Percentiles rank a stretch among this genome's conserved stretches.
Evolutionary conservation across 2,113 vertebrate genomes (phyloP).

Genomic region (Istiophorus platypterus): DNA sequence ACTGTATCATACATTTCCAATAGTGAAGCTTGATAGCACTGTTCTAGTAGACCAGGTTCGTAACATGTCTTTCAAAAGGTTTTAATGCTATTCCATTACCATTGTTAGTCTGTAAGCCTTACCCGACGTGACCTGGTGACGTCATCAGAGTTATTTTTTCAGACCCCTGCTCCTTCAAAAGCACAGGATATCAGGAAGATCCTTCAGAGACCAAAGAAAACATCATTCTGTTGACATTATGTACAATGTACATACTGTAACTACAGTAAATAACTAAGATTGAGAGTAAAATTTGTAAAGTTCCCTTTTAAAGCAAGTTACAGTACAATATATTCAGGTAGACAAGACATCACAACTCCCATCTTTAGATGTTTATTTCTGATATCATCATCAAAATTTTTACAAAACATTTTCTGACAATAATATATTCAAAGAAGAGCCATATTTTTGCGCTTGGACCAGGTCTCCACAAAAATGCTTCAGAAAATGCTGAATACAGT

Average conservation of each 20-base stretch:
- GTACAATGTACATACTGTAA: background rate
- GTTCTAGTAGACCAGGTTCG: background rate
- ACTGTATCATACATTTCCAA: background rate
- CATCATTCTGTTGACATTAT: background rate
- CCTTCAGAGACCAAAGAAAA: background rate
- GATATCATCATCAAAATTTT: slow-evolving; percentile 89
- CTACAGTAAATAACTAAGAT: background rate
- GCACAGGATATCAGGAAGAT: background rate
- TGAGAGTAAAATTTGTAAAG: background rate
- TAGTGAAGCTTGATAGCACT: background rate
- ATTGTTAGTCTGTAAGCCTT: background rate
- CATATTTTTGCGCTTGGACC: slow-evolving; percentile 85
- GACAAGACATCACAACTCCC: slow-evolving; percentile 53
- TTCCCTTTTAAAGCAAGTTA: background rate
- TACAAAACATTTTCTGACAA: slow-evolving; percentile 90
- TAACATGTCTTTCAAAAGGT: background rate
- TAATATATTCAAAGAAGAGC: slow-evolving; percentile 88
- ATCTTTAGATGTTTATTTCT: slow-evolving; percentile 88
- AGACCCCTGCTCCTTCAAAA: background rate
- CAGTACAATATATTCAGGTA: background rate
- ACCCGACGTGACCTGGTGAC: background rate
- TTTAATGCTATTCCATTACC: background rate
- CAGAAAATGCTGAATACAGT: slow-evolving; percentile 78
- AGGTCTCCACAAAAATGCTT: slow-evolving; percentile 84
- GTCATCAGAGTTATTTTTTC: background rate